Conservation (phyloP, 2,888 invertebrate species). For the Catocala sponsa region DNA sequence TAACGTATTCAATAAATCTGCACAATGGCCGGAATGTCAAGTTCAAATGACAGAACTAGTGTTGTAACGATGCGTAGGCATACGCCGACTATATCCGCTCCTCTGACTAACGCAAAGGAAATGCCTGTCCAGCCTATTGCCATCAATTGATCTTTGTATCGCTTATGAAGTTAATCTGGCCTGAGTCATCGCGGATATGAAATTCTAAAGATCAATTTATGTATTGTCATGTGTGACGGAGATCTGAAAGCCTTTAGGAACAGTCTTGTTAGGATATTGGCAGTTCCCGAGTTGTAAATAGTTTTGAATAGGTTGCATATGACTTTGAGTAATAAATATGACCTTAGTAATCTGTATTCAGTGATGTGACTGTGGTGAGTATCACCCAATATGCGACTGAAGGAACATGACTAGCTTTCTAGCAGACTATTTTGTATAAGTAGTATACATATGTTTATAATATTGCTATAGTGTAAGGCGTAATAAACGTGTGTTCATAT, state of each 20-base stretch:
- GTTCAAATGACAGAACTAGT: slow-evolving; percentile 37
- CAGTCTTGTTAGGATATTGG: background rate
- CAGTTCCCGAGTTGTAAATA: background rate
- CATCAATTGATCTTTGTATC: slow-evolving; percentile 54
- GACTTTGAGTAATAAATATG: background rate
- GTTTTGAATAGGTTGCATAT: background rate
- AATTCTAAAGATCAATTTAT: slow-evolving; percentile 36
- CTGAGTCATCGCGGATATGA: slow-evolving; percentile 44
- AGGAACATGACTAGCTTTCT: too few relatives aligned
- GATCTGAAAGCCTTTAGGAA: background rate
- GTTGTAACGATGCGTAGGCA: slow-evolving; percentile 46
- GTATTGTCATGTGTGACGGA: background rate
- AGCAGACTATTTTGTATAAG: too few relatives aligned
- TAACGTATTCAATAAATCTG: slow-evolving; percentile 27
- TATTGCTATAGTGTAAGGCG: too few relatives aligned
- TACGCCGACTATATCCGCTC: slow-evolving; percentile 47
- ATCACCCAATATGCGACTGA: too few relatives aligned
- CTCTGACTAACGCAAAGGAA: slow-evolving; percentile 48
- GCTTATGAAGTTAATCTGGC: slow-evolving; percentile 38
- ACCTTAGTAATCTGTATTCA: background rate
- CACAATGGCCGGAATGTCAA: slow-evolving; percentile 39
- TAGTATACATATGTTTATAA: too few relatives aligned
- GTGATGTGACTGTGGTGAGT: too few relatives aligned
- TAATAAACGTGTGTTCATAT: too few relatives aligned
- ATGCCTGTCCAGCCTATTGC: slow-evolving; percentile 45